Evolutionary conservation across 2,113 vertebrate species (phyloP).

Genomic region (Cryptoleucopteryx plumbea): DNA sequence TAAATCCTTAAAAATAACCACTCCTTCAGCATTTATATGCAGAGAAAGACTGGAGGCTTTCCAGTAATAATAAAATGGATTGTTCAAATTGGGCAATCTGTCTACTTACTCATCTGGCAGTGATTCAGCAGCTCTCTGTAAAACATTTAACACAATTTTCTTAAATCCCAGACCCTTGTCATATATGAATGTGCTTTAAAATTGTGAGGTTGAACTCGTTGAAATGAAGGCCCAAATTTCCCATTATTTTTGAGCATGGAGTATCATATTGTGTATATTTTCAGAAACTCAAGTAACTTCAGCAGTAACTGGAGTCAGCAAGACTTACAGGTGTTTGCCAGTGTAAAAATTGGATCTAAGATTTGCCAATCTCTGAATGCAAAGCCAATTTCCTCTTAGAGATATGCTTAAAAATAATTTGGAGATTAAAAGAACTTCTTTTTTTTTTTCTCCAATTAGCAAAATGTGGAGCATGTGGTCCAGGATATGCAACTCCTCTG

Average conservation of each 20-base stretch:
- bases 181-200: neutral
- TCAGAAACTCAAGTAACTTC: neutral
- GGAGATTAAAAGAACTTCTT: neutral
- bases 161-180: neutral
- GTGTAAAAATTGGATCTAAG: neutral
- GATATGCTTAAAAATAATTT: neutral
- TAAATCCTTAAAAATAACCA: neutral
- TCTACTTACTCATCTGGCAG: neutral
- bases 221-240: neutral
- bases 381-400: neutral
- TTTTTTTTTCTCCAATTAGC: slow-evolving; percentile 53
- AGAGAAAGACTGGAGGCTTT: neutral
- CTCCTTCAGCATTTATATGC: neutral
- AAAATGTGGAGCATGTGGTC: slow-evolving; percentile 81
- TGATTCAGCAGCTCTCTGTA: neutral
- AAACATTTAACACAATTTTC: neutral
- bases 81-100: neutral
- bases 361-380: neutral
- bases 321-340: neutral
- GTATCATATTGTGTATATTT: neutral
- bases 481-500: slow-evolving; percentile 82
- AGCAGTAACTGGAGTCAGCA: neutral
- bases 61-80: neutral
- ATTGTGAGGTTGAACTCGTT: neutral
- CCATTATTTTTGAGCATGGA: neutral